Evolutionary conservation across 2,113 vertebrate genomes (phyloP), one percentile per base, ranked within the genome.

Genomic region (Triplophysa siluroides): DNA sequence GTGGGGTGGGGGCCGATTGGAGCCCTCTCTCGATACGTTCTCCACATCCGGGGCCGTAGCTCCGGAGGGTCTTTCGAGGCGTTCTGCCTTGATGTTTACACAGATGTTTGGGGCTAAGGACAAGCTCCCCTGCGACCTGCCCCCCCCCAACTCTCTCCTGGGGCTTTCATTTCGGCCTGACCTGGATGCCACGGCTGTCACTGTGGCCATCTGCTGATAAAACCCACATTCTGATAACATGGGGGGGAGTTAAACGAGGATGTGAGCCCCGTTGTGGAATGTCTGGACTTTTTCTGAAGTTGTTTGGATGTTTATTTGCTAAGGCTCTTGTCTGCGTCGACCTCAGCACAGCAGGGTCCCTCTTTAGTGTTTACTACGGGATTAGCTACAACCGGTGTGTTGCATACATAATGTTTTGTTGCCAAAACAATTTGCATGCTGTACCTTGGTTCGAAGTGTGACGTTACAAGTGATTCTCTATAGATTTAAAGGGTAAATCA

Each of bases 41-140:
- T 85, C 85, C 81, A 83, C 82, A 85, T 88, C 88, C 84, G 61
- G 65, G 70, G 83, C 88, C 85, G 26, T 29, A 24, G 83, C 85
- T 77, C 29, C 4, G 9, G 10, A 76, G 73, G 85, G 76, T 76
- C 80, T 84, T 86, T 87, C 87, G 81, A 90, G 87, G 81, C 84
- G 84, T 83, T 89, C 85, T 81, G 83, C 86, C 43, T 33, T 80
- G 63, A 86, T 93, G 90, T 93, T 93, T 93, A 88, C 76, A 93
- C 92, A 93, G 92, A 92, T 93, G 92, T 90, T 75, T 82, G 78
- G 80, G 84, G 87, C 85, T 87, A 85, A 86, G 87, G 85, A 81
- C 4, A 24, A 78, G 82, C 67, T 81, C 76, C 83, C 65, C 72
- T 24, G 24, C 21, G 76, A 85, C 84, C 84, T 85, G 79, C 79